These are phyloP conservation scores for Arrhopalites spinosus DNA, from an alignment of 2,888 invertebrate genomes.

Conservation along the genomic window DNA sequence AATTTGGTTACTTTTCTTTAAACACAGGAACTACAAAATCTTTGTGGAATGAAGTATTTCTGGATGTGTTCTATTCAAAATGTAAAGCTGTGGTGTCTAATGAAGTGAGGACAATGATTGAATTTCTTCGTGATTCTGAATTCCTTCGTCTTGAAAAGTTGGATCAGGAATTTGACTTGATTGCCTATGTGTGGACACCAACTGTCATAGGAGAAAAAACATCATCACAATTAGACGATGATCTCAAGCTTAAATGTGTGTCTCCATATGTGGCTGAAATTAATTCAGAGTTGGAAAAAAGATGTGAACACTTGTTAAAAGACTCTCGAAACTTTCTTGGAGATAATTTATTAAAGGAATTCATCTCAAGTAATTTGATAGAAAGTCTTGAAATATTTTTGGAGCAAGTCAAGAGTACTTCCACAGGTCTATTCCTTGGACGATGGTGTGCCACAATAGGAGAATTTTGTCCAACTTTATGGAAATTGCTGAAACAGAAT, in stretches of 20 bases:
- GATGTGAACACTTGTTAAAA: slow-evolving; percentile 40
- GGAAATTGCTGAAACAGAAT: slow-evolving; percentile 51
- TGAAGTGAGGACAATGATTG: slow-evolving; percentile 31
- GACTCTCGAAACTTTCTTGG: slow-evolving; percentile 45
- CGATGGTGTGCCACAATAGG: slow-evolving; percentile 44
- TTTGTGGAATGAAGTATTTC: slow-evolving; percentile 51
- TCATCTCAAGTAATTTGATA: slow-evolving; percentile 43
- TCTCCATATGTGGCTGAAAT: slow-evolving; percentile 50
- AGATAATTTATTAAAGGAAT: slow-evolving; percentile 49
- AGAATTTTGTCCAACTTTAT: slow-evolving; percentile 51
- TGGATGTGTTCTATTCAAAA: slow-evolving; percentile 47
- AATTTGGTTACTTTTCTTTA: too few relatives aligned
- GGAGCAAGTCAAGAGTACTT: neutral
- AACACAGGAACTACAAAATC: slow-evolving; percentile 49
- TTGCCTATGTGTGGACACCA: slow-evolving; percentile 50
- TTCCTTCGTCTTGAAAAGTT: slow-evolving; percentile 49
- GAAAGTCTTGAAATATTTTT: slow-evolving; percentile 41
- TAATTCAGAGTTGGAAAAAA: slow-evolving; percentile 44
- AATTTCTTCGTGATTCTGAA: slow-evolving; percentile 39
- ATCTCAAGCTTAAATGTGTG: slow-evolving; percentile 51
- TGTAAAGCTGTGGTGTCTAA: slow-evolving; percentile 42
- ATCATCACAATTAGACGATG: slow-evolving; percentile 37
- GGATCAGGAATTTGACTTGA: slow-evolving; percentile 51
- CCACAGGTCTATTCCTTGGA: slow-evolving; percentile 43
- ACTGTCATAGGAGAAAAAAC: slow-evolving; percentile 22